Conservation (phyloP, 2,888 invertebrate species). For the Mythimna ferrago region DNA sequence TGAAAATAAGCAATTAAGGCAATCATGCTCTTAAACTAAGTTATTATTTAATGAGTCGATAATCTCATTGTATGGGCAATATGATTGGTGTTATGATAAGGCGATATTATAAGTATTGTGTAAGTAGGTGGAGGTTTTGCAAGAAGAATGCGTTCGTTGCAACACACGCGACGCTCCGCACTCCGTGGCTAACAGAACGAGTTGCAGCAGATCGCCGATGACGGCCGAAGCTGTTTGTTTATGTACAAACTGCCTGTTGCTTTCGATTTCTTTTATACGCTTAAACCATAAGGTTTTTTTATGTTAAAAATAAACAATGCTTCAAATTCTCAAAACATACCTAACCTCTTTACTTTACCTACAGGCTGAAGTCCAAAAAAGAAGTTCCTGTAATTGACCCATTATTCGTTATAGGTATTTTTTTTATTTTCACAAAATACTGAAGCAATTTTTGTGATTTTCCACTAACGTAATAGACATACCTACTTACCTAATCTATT, state of each 20-base stretch:
- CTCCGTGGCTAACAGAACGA: conserved; percentile 49
- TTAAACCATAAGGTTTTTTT: not conserved
- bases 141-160: conserved; percentile 75
- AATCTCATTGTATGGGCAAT: conserved; percentile 30
- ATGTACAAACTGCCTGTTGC: conserved; percentile 34
- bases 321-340: not conserved
- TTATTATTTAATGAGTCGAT: conserved; percentile 1
- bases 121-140: conserved; percentile 65
- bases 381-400: not conserved
- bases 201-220: conserved; percentile 55
- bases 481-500: not conserved
- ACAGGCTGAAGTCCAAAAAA: not conserved
- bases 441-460: too few species aligned
- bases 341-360: not conserved
- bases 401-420: too few species aligned
- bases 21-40: not conserved
- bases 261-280: conserved; percentile 16
- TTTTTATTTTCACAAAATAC: too few species aligned
- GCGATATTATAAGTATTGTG: conserved; percentile 52
- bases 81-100: conserved; percentile 42
- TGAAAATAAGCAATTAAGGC: not conserved
- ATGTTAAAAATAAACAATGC: not conserved
- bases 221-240: conserved; percentile 53
- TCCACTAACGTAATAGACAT: not conserved
- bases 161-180: conserved; percentile 58